Evolutionary conservation across 2,113 vertebrate species (phyloP).

Genomic region (Bos taurus): DNA sequence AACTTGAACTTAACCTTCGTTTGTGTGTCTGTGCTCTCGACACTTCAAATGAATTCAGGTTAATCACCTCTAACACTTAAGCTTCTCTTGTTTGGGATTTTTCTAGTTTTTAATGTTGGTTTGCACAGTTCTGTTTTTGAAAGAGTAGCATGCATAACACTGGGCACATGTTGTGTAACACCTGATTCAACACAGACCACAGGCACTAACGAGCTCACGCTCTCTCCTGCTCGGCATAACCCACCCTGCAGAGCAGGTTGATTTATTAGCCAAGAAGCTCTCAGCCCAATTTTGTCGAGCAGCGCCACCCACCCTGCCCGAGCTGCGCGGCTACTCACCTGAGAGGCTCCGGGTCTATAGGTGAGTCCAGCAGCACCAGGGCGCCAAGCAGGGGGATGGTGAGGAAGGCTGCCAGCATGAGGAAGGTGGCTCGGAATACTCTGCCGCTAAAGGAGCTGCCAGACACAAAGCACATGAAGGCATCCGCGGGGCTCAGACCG

Average conservation of each 20-base stretch:
- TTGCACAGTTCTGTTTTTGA: background rate
- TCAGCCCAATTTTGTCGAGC: background rate
- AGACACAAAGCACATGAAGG: constrained; percentile 29
- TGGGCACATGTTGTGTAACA: background rate
- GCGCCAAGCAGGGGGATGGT: constrained; percentile 87
- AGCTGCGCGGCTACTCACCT: constrained; percentile 79
- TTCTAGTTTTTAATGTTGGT: background rate
- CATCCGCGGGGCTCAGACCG: background rate
- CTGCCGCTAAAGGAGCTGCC: constrained; percentile 92
- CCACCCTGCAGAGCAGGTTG: background rate
- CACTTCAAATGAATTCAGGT: background rate
- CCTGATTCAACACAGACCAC: background rate
- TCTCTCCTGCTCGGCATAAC: background rate
- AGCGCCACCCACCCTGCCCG: background rate
- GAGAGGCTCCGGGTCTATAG: constrained; percentile 91
- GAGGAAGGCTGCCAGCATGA: constrained; percentile 84
- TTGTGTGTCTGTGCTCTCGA: background rate
- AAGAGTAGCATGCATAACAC: background rate
- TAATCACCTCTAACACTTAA: background rate
- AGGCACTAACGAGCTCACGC: background rate
- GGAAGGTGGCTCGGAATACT: constrained; percentile 91
- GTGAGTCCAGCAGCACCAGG: constrained; percentile 89
- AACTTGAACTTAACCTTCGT: background rate
- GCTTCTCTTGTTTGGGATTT: background rate
- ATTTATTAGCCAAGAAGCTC: background rate